Conservation (phyloP, 2,888 invertebrate genomes). For the Dioctria linearis region DNA sequence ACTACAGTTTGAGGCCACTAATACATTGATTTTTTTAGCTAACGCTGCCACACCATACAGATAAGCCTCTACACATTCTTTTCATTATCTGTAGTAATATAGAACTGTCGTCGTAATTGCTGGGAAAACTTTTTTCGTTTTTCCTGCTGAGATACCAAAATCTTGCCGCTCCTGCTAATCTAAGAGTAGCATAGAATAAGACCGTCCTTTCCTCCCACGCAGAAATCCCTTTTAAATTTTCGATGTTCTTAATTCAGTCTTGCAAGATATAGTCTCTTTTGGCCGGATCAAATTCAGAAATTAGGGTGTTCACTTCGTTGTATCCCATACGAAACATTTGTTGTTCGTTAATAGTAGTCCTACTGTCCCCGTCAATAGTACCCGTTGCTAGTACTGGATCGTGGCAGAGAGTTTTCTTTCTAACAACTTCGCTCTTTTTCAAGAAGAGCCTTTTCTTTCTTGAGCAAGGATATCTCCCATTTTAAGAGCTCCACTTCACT, state of each 20-base stretch:
- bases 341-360: background rate
- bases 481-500: background rate
- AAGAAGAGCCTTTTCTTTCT: background rate
- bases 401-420: no score
- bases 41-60: no score
- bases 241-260: slow-evolving; percentile 11
- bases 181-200: no score
- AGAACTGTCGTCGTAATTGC: background rate
- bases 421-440: background rate
- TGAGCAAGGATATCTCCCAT: background rate
- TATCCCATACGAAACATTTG: background rate
- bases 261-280: background rate
- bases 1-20: no score
- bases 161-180: no score
- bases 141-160: no score
- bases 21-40: no score
- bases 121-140: background rate
- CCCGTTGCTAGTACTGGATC: background rate
- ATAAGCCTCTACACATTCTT: no score
- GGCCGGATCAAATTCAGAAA: slow-evolving; percentile 1
- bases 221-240: background rate
- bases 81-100: slow-evolving; percentile 8
- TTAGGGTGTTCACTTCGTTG: background rate
- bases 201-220: background rate
- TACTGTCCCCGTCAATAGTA: background rate